Base-by-base conservation (phyloP, 2,113 vertebrate species). In the Caretta caretta region DNA sequence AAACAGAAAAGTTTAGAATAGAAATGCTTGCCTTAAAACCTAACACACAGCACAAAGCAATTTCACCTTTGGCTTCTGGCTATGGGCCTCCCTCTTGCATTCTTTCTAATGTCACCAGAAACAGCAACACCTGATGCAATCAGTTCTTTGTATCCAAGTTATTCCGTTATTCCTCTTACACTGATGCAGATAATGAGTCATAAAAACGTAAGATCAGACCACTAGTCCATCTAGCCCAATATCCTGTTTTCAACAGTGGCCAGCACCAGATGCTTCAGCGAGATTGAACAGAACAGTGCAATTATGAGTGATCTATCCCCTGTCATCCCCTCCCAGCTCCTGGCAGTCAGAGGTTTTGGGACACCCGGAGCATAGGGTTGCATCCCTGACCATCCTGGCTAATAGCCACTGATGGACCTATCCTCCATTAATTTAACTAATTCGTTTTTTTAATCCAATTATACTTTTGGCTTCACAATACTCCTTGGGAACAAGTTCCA, bases 71-170 rank as follows among this genome's bases (percentile, higher is more conserved):
- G 89, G 87, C 95, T 95, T 8, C 95, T 97, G 96, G 96, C 93
- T 0, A 49, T 0, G 27, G 83, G 94, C 97, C 96, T 95, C 38
- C 97, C 96, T 95, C n/a, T 83, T 25, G 91, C 93, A 96, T 96
- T 92, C 96, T 93, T 96, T 96, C 88, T 72, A 95, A 94, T 92
- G 94, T 97, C 96, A 96, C 97, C 95, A 80, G 96, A 97, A 94
- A 88, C 83, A 97, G 96, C 96, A 90, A 92, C 93, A 51, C 31
- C 49, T 88, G 3, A 96, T 95, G 97, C 94, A 94, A 94, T 97
- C 95, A 91, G 91, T 97, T 96, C 91, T 95, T 94, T 4, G 65
- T 92, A 96, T 91, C 87, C 93, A 80, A 88, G 95, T 97, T 84
- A 54, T 96, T 96, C 93, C 85, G 95, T 97, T 84, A 54, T 96